Evolutionary conservation across 2,888 invertebrate species (phyloP), one percentile per base, ranked within the genome.

Genomic region (Sesia bembeciformis): DNA sequence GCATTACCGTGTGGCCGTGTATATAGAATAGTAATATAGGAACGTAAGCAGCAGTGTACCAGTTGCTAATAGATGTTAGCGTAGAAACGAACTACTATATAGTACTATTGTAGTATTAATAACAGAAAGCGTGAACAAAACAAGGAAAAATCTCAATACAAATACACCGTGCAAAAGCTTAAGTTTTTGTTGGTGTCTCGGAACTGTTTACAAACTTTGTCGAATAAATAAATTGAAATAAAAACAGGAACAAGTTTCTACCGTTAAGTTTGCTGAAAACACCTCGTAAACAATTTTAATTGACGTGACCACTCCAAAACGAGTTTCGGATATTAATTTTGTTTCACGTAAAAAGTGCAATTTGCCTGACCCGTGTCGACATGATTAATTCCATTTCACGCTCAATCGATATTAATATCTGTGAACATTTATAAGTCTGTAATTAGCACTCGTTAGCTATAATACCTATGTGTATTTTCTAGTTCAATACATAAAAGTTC

Each of bases 211-310:
- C 46, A 46, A 46, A 46, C 7, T 46, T 46, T 46, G 23, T 23
- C 23, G 23, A 23, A 46, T 46, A 46, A 43, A 0, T 38, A 8
- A 49, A 39, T 23, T 23, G 23, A 23, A 50, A 39, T 38, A 39
- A 50, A 50, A 50, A 6, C 50, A 50, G 38, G 71, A 84, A 86
- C 88, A 60, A 63, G 88, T 87, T 83, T 82, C 60, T 85, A 82
- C 88, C 83, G 88, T 87, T 88, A 82, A 62, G n/a, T 8, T 8
- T 65, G 63, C 80, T 82, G 85, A 84, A 85, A 79, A 74, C 71
- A 63, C 72, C 69, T 67, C 70, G 75, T 74, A 78, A 82, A 76
- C 76, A 78, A 46, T 4, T 46, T 43, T 43, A n/a, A 57, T 7
- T 39, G 42, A 38, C 6, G 63, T 62, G 60, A 72, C 77, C 74